Evolutionary conservation across 2,888 invertebrate genomes (phyloP), one percentile per base, ranked within the genome.

Genomic region (Parnassius glacialis): DNA sequence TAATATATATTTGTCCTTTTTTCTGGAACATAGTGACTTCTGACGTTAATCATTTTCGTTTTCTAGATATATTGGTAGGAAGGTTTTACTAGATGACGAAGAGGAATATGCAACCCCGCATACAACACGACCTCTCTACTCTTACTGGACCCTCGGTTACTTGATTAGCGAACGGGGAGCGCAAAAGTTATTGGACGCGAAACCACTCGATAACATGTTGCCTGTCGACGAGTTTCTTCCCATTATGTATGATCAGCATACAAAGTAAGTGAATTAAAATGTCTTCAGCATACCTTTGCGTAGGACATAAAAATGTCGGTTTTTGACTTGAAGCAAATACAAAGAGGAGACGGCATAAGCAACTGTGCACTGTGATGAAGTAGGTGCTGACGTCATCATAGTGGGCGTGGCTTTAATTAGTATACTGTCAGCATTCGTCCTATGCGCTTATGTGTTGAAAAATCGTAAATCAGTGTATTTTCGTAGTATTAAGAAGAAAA

Each of bases 111-210:
- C 96, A 0, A 93, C 95, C 0, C 88, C 93, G 16, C 93, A 93
- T 67, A 90, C 97, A 2, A 96, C 96, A 0, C 92, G 93, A 72
- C 96, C 96, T 0, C 94, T 95, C 34, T 99, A 99, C 82, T 98
- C 99, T 0, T 99, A 99, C 84, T 99, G 99, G 99, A 99, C 99
- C 0, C 89, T 99, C 9, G 97, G 97, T 16, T 99, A 99, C 83
- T 90, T 96, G 57, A 81, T 99, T 11, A 96, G 95, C 1, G 80
- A 91, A 10, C 80, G 87, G 44, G 99, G 99, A 0, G 99, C 98
- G 0, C 87, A 91, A 65, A 99, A 98, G 83, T 92, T 99, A 25
- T 74, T 98, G 0, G 93, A 91, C 3, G 96, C 95, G 0, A 91
- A 95, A 44, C 99, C 99, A 0, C 85, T 99, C 2, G 86, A 93